Percentiles rank a stretch among this genome's conserved stretches.
Conservation (phyloP, 2,797 vertebrate genomes). For the Acropternis orthonyx region DNA sequence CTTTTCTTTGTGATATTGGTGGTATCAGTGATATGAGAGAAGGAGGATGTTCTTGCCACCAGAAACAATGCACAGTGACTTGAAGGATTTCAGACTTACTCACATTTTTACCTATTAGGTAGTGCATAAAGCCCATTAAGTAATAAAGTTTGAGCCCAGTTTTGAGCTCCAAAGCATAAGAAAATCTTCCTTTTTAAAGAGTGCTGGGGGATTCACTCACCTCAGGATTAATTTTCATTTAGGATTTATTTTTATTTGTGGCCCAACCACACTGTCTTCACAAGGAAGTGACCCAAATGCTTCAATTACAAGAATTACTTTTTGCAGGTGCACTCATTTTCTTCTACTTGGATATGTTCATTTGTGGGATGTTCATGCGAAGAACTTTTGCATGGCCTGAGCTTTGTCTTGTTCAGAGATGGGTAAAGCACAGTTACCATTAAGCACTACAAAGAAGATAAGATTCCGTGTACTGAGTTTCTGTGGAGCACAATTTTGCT, state of each 20-base stretch:
- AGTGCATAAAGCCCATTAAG: neutral
- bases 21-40: neutral
- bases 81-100: neutral
- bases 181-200: neutral
- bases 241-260: neutral
- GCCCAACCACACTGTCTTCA: neutral
- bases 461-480: neutral
- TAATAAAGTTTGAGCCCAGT: neutral
- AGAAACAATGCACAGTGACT: neutral
- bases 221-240: neutral
- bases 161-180: neutral
- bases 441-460: neutral
- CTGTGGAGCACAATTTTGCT: neutral
- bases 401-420: neutral
- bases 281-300: neutral
- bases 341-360: neutral
- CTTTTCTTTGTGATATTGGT: constrained; percentile 28
- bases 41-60: neutral
- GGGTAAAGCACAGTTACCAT: neutral
- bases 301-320: neutral
- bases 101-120: neutral
- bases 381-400: neutral
- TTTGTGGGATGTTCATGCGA: neutral
- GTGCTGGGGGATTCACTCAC: neutral
- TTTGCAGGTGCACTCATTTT: neutral